Evolutionary conservation across 2,113 vertebrate species (phyloP), one percentile per base, ranked within the genome.

Genomic region (Ovibos moschatus): DNA sequence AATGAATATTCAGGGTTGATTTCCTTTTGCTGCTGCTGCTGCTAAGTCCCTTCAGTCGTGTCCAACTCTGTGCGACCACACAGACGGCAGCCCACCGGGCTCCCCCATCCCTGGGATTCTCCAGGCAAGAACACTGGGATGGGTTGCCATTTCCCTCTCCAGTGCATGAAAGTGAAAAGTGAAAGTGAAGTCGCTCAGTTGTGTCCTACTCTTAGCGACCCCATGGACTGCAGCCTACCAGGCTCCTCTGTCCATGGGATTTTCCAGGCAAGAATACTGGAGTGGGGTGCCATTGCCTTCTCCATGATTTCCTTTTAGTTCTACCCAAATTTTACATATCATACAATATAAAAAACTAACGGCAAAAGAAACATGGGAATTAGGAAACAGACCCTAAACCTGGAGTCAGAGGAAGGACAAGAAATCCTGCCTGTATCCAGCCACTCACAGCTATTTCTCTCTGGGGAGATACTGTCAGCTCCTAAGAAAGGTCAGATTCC

Each of bases 71-170:
- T 58, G 57, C 0, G 25, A 27, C 25, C 4, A 4, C 57, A 27
- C 0, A 58, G 10, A 27, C 0, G 25, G 57, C 57, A 58, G 57
- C 23, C 9, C 3, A 27, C 57, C 10, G 0, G 57, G 23, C 23
- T 57, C 55, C 23, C 23, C 55, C 1, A 1, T 27, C 55, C 23
- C 23, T 57, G 55, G 23, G 55, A 57, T 57, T 57, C 9, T 25
- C 1, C 0, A 57, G 55, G 55, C 55, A 57, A 57, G 55, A 57
- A 57, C 55, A 57, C 55, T 27, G 55, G 55, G 2, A 9, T 25
- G 55, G 55, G 23, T 25, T 57, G 23, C 55, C 55, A 57, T 57
- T 57, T 57, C 55, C 55, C 25, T 57, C 23, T 57, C 55, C 55
- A 25, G 4, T 25, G 23, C 55, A 57, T 57, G 55, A 57, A 25